Conservation (phyloP, 2,113 vertebrate genomes). For the Sander vitreus region DNA sequence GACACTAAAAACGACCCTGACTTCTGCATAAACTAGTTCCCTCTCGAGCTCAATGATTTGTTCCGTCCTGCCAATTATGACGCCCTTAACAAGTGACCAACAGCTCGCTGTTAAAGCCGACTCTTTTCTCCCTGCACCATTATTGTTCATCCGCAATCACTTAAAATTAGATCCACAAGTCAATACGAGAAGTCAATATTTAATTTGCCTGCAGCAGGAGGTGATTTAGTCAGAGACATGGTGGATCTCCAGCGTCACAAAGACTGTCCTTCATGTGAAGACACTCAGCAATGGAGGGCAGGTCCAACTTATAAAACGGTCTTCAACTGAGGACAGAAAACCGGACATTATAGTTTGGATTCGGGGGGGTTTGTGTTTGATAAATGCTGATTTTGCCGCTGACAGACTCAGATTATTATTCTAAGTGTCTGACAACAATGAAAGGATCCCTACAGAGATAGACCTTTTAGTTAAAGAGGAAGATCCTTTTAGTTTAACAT, state of each 20-base stretch:
- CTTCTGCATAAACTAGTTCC: background rate
- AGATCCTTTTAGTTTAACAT: too few relatives aligned
- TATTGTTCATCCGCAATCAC: slow-evolving; percentile 84
- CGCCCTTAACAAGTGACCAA: slow-evolving; percentile 64
- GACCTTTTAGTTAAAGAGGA: too few relatives aligned
- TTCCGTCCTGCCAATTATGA: slow-evolving; percentile 70
- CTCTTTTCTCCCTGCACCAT: slow-evolving; percentile 65
- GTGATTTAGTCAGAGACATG: slow-evolving; percentile 70
- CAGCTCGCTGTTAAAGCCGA: slow-evolving; percentile 70
- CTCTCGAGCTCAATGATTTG: slow-evolving; percentile 35
- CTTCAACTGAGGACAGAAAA: background rate
- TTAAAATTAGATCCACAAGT: slow-evolving; percentile 88
- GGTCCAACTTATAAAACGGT: background rate
- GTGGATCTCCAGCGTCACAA: slow-evolving; percentile 10
- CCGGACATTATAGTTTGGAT: background rate
- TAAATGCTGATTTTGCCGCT: too few relatives aligned
- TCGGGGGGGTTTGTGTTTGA: background rate
- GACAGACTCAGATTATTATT: too few relatives aligned
- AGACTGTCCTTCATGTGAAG: slow-evolving; percentile 13
- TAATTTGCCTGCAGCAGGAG: slow-evolving; percentile 89
- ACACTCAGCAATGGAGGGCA: background rate
- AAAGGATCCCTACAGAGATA: too few relatives aligned
- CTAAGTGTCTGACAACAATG: too few relatives aligned
- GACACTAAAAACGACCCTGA: background rate
- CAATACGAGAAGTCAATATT: slow-evolving; percentile 88